Base-by-base conservation (phyloP, 2,797 vertebrate species). In the Takifugu ocellatus region DNA sequence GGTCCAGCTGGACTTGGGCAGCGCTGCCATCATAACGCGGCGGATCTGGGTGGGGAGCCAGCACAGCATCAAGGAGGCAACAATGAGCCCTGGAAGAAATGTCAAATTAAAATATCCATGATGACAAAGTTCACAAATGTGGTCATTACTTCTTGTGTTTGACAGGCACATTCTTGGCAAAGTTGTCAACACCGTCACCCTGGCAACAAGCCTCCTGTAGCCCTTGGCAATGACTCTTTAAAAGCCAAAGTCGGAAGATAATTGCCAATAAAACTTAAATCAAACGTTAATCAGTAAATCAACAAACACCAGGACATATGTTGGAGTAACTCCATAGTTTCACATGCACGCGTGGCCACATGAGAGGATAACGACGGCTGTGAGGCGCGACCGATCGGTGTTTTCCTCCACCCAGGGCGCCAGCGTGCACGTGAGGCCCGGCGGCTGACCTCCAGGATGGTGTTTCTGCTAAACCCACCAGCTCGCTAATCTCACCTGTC, bases 1-100 rank as follows among this genome's bases (percentile, higher is more conserved):
- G 0, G 92, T 93, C 97, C 97, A 99, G 29, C 69, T 33, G 1
- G 90, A 88, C 74, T 97, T 98, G 4, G 93, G 93, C 14, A 84
- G 65, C 0, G 91, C 84, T 0, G 94, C 97, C 6, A 91, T 85
- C 96, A 98, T 95, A 31, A 99, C 87, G 39, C 94, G 93, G 1
- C 92, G 91, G 1, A 94, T 82, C 89, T 99, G 97, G 85, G 93
- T 94, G 5, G 97, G 97, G 82, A 96, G 88, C 96, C 97, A 99
- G 81, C 94, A 99, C 0, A 95, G 68, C 0, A 91, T 91, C 80
- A 98, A 62, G 0, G 92, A 92, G 11, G 83, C 92, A 1, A 98
- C 89, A 1, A 99, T 98, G 71, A 98, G 89, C 65, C 94, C 96
- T 96, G 61, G 53, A 42, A 0, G 12, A 50, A 31, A 16, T 21